phyloP scores from a whole-genome alignment of 2,888 invertebrate species.

The Drosophila kanekoi region DNA sequence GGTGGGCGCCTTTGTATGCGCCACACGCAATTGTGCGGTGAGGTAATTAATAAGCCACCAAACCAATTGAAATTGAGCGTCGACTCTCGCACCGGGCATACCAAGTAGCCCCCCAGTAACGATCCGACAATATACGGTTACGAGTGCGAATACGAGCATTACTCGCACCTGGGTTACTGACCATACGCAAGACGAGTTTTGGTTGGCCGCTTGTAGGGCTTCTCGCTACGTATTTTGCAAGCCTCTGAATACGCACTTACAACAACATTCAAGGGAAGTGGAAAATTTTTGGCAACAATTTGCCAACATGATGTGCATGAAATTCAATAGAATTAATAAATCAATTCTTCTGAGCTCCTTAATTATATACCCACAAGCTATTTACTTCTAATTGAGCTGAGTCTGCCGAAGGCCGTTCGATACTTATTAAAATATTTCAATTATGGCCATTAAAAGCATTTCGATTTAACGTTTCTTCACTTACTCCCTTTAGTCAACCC shows the following conservation, averaged over 20 bases:
- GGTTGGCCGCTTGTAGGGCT: constrained; percentile 54
- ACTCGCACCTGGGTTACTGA: constrained; percentile 57
- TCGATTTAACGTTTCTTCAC: neutral
- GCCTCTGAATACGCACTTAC: neutral
- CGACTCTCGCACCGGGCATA: constrained; percentile 67
- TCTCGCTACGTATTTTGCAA: constrained; percentile 44
- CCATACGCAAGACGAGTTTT: constrained; percentile 75
- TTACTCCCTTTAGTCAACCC: neutral
- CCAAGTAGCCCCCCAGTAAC: constrained; percentile 54
- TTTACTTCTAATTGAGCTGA: neutral
- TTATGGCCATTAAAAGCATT: neutral
- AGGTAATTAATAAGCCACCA: constrained; percentile 78
- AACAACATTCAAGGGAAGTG: constrained; percentile 9
- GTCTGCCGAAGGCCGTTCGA: neutral
- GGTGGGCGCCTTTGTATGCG: constrained; percentile 64
- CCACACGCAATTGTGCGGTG: constrained; percentile 75
- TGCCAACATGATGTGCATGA: neutral
- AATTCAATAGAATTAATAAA: no score
- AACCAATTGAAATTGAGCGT: constrained; percentile 72
- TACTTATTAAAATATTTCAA: neutral
- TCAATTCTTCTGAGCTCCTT: neutral
- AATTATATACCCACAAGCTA: neutral
- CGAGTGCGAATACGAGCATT: constrained; percentile 11
- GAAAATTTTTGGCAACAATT: constrained; percentile 4
- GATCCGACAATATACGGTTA: constrained; percentile 28